A percentile compares a stretch with the other conserved stretches of the same genome.
Conservation (phyloP, 2,113 vertebrate species). For the Megaleporinus macrocephalus region DNA sequence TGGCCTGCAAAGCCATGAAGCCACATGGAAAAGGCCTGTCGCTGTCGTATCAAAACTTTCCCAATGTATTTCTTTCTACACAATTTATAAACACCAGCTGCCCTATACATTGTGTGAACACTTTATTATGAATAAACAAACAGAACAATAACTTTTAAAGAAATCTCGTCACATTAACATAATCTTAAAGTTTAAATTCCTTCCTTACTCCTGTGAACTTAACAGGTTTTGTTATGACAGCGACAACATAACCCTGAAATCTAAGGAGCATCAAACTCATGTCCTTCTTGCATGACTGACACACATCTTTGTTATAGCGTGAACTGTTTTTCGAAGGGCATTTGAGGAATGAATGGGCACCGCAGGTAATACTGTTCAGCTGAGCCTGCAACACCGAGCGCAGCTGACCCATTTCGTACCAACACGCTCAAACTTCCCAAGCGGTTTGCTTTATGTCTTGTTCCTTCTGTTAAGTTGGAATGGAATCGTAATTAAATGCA, state of each 20-base stretch:
- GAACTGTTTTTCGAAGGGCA: not conserved
- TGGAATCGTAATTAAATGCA: conserved; percentile 75
- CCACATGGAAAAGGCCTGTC: not conserved
- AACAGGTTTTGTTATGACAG: not conserved
- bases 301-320: not conserved
- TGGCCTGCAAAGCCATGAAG: not conserved
- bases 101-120: not conserved
- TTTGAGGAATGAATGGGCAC: conserved; percentile 21
- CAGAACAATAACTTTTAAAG: not conserved
- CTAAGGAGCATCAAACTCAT: not conserved
- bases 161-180: not conserved
- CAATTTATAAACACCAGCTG: not conserved
- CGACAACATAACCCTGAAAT: not conserved
- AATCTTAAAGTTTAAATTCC: not conserved
- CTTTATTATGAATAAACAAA: not conserved
- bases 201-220: not conserved
- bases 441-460: conserved; percentile 69
- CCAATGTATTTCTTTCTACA: not conserved
- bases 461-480: conserved; percentile 73
- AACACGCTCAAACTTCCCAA: conserved; percentile 69
- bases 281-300: not conserved
- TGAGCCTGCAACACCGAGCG: conserved; percentile 50
- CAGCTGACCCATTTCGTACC: conserved; percentile 77
- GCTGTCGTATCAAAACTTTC: not conserved
- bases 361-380: conserved; percentile 60